Evolutionary conservation across 2,113 vertebrate species (phyloP), one percentile per base, ranked within the genome.

Genomic region (Carassius carassius): DNA sequence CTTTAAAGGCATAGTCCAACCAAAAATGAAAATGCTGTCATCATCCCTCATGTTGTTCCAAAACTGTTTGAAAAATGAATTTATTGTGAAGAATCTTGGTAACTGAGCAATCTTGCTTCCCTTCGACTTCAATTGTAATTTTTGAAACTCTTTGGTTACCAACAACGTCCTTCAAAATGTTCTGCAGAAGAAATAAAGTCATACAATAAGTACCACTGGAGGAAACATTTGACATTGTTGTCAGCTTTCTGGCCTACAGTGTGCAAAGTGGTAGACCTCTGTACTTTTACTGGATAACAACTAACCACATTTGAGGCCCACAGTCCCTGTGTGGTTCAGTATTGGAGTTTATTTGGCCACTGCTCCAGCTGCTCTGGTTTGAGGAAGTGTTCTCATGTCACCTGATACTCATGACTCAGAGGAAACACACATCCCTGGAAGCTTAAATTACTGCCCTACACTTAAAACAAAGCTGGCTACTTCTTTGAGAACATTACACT

Each of bases 401-500:
- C 78, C 70, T 87, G 78, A 87, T 82, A 67, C 51, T 73, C 47
- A 17, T 88, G 85, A 88, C 87, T 84, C 72, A 82, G 82, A 86
- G 60, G 51, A 86, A 86, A 73, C 79, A 73, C 79, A 65, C 83
- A 21, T 69, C 81, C 76, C 77, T 37, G 81, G 60, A 37, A 12
- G 49, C 74, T 81, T 85, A 37, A 67, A 83, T 82, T 86, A 84
- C 78, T 86, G 35, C 14, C 6, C 13, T 54, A 63, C 56, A 67
- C 29, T 51, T 77, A 49, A 84, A 84, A 47, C 54, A 84, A 54
- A 76, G 74, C 81, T 72, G 47, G 65, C 83, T 78, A 82, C 74
- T 84, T 82, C 32, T 19, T 70, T 23, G 56, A 76, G 70, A 73
- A 49, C 11, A 23, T 74, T 63, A 74, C 54, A 58, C 78, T 67